Percentiles rank a stretch among this genome's conserved stretches.
phyloP scores from a whole-genome alignment of 1,140 invertebrate species.

The Conus betulinus region DNA sequence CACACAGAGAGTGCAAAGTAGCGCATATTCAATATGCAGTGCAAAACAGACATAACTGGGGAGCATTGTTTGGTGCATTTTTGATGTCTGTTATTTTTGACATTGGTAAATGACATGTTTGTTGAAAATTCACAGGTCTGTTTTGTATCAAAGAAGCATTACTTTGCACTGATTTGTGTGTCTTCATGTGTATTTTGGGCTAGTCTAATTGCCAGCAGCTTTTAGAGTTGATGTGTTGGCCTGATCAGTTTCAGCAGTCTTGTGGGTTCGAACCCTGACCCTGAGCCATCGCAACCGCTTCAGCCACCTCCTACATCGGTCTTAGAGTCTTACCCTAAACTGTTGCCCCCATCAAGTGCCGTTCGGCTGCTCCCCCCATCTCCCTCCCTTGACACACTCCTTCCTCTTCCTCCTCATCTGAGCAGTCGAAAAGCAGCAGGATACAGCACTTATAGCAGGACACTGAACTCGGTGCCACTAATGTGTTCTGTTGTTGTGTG shows the following conservation, averaged over 20 bases:
- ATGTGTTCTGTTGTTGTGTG: neutral
- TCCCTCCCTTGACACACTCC: conserved; percentile 6
- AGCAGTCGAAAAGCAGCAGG: neutral
- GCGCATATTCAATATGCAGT: too few species aligned
- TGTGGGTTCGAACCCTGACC: conserved; percentile 47
- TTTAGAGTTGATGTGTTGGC: conserved; percentile 14
- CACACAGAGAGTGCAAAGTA: too few species aligned
- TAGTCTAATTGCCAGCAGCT: neutral
- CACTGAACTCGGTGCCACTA: neutral
- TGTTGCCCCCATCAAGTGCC: neutral
- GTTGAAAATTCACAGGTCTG: too few species aligned
- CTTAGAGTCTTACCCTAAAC: conserved; percentile 18
- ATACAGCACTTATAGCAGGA: conserved; percentile 25
- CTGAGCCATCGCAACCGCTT: conserved; percentile 51
- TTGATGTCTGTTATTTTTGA: too few species aligned
- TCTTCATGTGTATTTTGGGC: too few species aligned
- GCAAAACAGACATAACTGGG: too few species aligned
- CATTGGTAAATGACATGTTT: too few species aligned
- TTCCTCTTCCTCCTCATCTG: conserved; percentile 10
- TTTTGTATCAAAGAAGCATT: too few species aligned
- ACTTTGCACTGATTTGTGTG: too few species aligned
- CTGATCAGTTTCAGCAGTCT: conserved; percentile 69
- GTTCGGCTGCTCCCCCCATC: neutral
- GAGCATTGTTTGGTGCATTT: too few species aligned
- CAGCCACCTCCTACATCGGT: conserved; percentile 29